Percentiles rank a stretch among this genome's conserved stretches.
Evolutionary conservation across 2,113 vertebrate genomes (phyloP).

Genomic region (Notarius quadriscutis): DNA sequence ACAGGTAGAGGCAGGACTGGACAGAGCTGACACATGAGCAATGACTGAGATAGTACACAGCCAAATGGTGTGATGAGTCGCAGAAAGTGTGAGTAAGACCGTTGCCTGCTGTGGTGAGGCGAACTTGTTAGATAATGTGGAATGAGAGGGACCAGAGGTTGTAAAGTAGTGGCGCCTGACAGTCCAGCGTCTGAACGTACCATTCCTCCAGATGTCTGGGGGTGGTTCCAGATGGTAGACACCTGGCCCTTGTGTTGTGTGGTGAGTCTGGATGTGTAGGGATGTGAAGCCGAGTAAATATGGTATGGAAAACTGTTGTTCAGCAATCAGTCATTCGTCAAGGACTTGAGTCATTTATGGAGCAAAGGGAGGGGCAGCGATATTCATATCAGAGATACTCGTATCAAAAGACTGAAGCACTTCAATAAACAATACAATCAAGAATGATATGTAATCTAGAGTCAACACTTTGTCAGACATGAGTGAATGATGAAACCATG

Average conservation of each 20-base stretch:
- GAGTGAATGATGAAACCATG: background rate
- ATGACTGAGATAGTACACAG: background rate
- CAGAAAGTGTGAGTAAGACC: constrained; percentile 23
- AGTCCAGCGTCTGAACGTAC: constrained; percentile 37
- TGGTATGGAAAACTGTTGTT: constrained; percentile 22
- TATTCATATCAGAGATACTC: constrained; percentile 21
- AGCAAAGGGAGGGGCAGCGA: background rate
- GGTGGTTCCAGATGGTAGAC: constrained; percentile 60
- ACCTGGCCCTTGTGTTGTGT: constrained; percentile 43
- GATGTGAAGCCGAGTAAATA: constrained; percentile 19
- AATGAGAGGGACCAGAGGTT: constrained; percentile 26
- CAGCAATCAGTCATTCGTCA: constrained; percentile 29
- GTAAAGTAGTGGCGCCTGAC: constrained; percentile 32
- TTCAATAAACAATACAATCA: constrained; percentile 24
- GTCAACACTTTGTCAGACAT: background rate
- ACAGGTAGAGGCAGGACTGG: background rate
- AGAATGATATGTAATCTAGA: background rate
- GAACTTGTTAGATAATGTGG: constrained; percentile 22
- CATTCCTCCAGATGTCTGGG: constrained; percentile 65
- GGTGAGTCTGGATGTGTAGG: constrained; percentile 34
- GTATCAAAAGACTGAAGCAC: constrained; percentile 8
- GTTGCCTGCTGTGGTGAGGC: constrained; percentile 5
- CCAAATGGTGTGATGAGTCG: background rate
- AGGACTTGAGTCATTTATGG: constrained; percentile 28
- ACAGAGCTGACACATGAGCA: background rate